Evolutionary conservation across 2,113 vertebrate species (phyloP).

Genomic region (Ursus arctos): DNA sequence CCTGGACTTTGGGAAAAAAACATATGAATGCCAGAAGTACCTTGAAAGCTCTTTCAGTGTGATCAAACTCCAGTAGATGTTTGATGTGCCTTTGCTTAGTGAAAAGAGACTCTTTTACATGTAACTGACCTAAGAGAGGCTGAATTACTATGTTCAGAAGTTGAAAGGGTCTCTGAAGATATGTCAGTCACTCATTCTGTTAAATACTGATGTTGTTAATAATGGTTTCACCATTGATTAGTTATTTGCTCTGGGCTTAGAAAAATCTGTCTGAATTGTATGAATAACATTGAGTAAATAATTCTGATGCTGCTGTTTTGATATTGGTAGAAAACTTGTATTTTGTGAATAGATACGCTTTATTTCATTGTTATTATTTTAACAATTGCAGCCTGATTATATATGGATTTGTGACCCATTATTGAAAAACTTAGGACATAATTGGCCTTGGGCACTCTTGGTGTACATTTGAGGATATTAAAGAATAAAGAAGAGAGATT

Average conservation of each 20-base stretch:
- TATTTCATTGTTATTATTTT: not conserved
- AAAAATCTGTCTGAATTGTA: not conserved
- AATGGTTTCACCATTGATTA: slow-evolving; percentile 14
- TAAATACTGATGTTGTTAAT: not conserved
- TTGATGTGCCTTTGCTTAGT: not conserved
- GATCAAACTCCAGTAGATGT: not conserved
- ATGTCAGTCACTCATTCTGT: not conserved
- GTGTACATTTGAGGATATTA: not conserved
- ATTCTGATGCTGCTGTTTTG: not conserved
- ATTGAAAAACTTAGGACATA: not conserved
- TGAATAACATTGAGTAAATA: not conserved
- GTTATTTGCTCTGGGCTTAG: not conserved
- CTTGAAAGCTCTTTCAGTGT: not conserved
- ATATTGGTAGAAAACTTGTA: not conserved
- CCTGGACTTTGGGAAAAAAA: not conserved
- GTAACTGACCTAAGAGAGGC: not conserved
- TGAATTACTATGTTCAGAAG: not conserved
- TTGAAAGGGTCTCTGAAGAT: not conserved
- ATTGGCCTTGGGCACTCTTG: not conserved
- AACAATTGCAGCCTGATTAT: not conserved
- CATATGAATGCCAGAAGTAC: not conserved
- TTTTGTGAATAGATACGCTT: not conserved
- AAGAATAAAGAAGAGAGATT: not conserved
- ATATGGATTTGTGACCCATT: not conserved
- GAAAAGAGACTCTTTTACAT: not conserved